These are phyloP conservation scores for Apus apus DNA, from an alignment of 2,113 vertebrate species.

Conservation along the genomic window DNA sequence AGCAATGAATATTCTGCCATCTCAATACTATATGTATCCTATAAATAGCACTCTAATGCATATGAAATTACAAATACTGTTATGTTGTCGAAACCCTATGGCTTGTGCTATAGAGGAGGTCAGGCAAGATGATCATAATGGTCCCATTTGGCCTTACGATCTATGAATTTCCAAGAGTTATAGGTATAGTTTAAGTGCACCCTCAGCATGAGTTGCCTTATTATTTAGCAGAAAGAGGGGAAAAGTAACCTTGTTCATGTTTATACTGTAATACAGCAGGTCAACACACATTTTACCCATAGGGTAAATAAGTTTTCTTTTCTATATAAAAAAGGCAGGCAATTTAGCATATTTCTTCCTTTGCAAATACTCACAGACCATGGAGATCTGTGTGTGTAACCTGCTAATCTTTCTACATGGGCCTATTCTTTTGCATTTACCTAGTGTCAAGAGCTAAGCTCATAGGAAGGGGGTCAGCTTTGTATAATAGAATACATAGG, in stretches of 20 bases:
- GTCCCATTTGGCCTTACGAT: slow-evolving; percentile 59
- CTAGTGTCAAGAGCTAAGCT: not conserved
- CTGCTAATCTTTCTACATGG: not conserved
- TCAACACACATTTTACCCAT: slow-evolving; percentile 1
- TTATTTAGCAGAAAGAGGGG: slow-evolving; percentile 53
- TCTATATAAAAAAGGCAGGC: not conserved
- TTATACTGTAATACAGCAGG: not conserved
- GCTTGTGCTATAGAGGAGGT: slow-evolving; percentile 53
- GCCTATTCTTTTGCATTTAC: not conserved
- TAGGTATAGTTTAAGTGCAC: slow-evolving; percentile 53
- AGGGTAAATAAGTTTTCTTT: not conserved
- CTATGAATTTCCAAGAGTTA: slow-evolving; percentile 63
- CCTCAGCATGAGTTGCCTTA: slow-evolving; percentile 61
- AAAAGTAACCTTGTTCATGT: slow-evolving; percentile 23
- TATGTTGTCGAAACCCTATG: slow-evolving; percentile 54
- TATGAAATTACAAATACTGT: slow-evolving; percentile 56
- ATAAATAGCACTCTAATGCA: slow-evolving; percentile 54
- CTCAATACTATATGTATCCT: slow-evolving; percentile 41
- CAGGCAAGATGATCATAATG: slow-evolving; percentile 58
- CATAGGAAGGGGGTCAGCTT: not conserved
- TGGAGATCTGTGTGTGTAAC: not conserved
- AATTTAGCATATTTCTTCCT: not conserved
- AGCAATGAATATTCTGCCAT: slow-evolving; percentile 31
- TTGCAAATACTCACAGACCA: not conserved
- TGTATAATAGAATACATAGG: not conserved